Evolutionary conservation across 2,113 vertebrate species (phyloP).

Genomic region (Hippoglossus stenolepis): DNA sequence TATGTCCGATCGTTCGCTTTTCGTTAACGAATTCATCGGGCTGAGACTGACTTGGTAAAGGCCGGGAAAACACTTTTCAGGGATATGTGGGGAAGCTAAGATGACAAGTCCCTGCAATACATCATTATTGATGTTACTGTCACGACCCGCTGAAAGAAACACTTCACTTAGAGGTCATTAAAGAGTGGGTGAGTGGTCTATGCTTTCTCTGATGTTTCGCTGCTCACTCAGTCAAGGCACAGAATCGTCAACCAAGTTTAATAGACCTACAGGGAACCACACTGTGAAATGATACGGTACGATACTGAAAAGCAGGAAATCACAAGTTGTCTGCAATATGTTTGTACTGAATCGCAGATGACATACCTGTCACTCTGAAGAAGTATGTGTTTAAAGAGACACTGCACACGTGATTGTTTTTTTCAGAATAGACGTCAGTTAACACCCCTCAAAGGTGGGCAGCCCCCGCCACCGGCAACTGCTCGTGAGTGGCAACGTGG

Average conservation of each 20-base stretch:
- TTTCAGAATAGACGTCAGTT: too few relatives aligned
- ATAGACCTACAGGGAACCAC: neutral
- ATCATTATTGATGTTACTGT: slow-evolving; percentile 75
- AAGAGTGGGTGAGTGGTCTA: slow-evolving; percentile 24
- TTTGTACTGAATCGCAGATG: too few relatives aligned
- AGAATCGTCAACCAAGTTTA: neutral
- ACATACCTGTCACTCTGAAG: too few relatives aligned
- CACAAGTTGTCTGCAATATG: neutral
- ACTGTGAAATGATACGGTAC: neutral
- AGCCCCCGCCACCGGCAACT: too few relatives aligned
- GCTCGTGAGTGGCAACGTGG: too few relatives aligned
- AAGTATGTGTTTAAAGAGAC: too few relatives aligned
- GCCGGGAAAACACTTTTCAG: slow-evolving; percentile 32
- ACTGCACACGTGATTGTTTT: too few relatives aligned
- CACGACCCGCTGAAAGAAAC: slow-evolving; percentile 28
- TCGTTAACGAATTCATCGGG: slow-evolving; percentile 57
- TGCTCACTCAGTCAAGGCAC: neutral
- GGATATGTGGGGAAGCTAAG: slow-evolving; percentile 50
- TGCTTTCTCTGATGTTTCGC: neutral
- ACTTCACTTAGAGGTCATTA: slow-evolving; percentile 61
- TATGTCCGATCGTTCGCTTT: slow-evolving; percentile 44
- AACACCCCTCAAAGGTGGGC: too few relatives aligned
- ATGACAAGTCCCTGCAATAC: slow-evolving; percentile 48
- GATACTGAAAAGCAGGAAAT: neutral
- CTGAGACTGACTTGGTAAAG: slow-evolving; percentile 45